phyloP scores from a whole-genome alignment of 92 coral and sea anemone genomes.

The Porites rus region DNA sequence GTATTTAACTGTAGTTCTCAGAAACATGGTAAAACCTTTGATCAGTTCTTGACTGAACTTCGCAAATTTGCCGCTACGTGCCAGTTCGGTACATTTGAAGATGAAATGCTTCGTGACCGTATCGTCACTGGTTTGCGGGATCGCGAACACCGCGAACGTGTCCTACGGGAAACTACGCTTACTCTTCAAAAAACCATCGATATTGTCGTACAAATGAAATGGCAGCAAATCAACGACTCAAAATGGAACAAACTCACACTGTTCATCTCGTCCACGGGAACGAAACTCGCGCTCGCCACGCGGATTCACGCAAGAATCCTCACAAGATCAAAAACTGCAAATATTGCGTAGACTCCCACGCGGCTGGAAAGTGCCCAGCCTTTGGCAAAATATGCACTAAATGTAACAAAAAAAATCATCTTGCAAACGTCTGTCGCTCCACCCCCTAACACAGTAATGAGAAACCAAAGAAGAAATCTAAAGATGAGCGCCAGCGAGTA shows the following conservation, averaged over 20 bases:
- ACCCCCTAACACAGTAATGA: neutral
- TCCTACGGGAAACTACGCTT: conserved; percentile 38
- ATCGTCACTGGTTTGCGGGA: conserved; percentile 8
- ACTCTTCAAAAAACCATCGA: conserved; percentile 45
- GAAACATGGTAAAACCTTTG: conserved; percentile 56
- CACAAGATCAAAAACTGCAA: conserved; percentile 27
- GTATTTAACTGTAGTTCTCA: conserved; percentile 52
- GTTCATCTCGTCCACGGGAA: neutral
- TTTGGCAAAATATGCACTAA: conserved; percentile 40
- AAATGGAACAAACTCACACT: conserved; percentile 39
- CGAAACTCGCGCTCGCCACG: neutral
- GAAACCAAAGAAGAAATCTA: too few species aligned
- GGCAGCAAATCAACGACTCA: conserved; percentile 44
- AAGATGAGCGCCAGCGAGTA: too few species aligned
- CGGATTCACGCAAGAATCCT: conserved; percentile 6
- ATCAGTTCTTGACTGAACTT: conserved; percentile 53
- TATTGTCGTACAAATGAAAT: conserved; percentile 47
- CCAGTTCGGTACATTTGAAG: conserved; percentile 14
- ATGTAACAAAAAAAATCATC: conserved; percentile 43
- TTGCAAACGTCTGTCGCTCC: conserved; percentile 54
- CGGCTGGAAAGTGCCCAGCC: conserved; percentile 52
- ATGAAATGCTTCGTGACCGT: conserved; percentile 55
- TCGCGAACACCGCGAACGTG: conserved; percentile 47
- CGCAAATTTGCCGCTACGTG: conserved; percentile 60
- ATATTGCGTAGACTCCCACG: conserved; percentile 51